These are phyloP conservation scores for Sinohyriopsis cumingii DNA, from an alignment of 2,888 invertebrate species.

Conservation along the genomic window DNA sequence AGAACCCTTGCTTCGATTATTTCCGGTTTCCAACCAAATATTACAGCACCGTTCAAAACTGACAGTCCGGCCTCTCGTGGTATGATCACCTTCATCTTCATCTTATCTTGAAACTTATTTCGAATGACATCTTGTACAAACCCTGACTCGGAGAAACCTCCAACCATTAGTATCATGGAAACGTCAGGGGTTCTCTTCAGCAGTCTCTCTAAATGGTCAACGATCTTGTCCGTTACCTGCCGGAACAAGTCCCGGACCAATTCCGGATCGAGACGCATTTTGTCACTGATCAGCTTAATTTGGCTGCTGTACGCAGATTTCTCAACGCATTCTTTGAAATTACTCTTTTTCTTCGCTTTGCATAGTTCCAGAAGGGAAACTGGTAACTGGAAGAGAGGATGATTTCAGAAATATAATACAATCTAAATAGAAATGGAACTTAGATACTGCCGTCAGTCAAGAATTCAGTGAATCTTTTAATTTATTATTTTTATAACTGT, in stretches of 20 bases:
- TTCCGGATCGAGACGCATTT: constrained; percentile 4
- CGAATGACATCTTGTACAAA: constrained; percentile 7
- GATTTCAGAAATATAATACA: no score
- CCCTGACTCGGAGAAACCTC: constrained; percentile 18
- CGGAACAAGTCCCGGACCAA: constrained; percentile 7
- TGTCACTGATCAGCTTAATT: constrained; percentile 5
- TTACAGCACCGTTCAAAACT: constrained; percentile 9
- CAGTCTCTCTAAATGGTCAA: constrained; percentile 6
- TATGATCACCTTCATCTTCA: constrained; percentile 5
- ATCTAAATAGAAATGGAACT: no score
- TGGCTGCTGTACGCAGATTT: neutral
- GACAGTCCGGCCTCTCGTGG: constrained; percentile 8
- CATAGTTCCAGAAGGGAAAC: constrained; percentile 5
- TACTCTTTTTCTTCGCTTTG: neutral
- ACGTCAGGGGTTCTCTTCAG: constrained; percentile 1
- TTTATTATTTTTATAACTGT: no score
- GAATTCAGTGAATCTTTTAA: no score
- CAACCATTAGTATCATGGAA: constrained; percentile 20
- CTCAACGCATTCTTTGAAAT: neutral
- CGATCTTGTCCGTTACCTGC: constrained; percentile 7
- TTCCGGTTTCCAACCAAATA: constrained; percentile 8
- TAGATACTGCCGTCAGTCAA: no score
- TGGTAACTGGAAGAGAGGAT: constrained; percentile 2
- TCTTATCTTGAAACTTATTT: neutral
- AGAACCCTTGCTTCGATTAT: constrained; percentile 3